Percentiles rank a stretch among this genome's conserved stretches.
Evolutionary conservation across 2,113 vertebrate species (phyloP).

Genomic region (Coreoperca whiteheadi): DNA sequence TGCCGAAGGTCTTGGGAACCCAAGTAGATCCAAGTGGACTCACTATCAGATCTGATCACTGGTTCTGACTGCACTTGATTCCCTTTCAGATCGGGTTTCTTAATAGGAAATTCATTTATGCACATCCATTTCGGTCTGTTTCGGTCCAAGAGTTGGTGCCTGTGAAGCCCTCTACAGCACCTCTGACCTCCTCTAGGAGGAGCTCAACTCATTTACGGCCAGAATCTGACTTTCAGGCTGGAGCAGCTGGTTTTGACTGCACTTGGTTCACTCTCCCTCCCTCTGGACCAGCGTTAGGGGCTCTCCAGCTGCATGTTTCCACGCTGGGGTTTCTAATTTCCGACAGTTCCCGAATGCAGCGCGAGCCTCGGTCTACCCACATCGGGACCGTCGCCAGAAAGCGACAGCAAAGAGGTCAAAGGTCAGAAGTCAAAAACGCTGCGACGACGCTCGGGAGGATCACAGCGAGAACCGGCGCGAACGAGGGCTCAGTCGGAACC

Average conservation of each 20-base stretch:
- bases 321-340: not conserved
- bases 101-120: too few relatives aligned
- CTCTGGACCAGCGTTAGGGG: not conserved
- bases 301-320: not conserved
- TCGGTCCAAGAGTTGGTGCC: too few relatives aligned
- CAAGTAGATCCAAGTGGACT: too few relatives aligned
- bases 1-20: too few relatives aligned
- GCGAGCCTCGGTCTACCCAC: not conserved
- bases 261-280: not conserved
- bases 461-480: constrained; percentile 42
- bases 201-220: not conserved
- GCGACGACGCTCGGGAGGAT: not conserved
- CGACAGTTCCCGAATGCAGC: constrained; percentile 10
- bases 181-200: not conserved
- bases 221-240: not conserved
- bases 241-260: not conserved
- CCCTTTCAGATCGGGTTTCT: too few relatives aligned
- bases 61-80: too few relatives aligned
- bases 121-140: too few relatives aligned
- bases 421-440: constrained; percentile 11
- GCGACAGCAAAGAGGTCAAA: not conserved
- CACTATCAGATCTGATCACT: too few relatives aligned
- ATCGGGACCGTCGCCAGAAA: not conserved
- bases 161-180: not conserved
- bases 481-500: constrained; percentile 19